Conservation (phyloP, 1,140 invertebrate genomes). For the Aphidius ervi region DNA sequence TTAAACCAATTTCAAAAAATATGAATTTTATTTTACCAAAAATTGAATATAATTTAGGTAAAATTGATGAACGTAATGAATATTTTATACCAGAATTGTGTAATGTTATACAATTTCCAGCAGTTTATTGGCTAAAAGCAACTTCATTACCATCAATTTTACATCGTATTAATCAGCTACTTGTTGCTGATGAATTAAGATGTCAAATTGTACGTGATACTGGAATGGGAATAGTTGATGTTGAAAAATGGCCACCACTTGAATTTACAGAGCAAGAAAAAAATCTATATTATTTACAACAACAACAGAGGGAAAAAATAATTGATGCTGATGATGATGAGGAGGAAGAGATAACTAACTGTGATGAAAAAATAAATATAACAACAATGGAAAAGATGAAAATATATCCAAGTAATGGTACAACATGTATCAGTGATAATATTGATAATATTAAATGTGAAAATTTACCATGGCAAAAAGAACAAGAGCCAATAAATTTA, state of each 20-base stretch:
- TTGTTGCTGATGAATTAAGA: constrained; percentile 78
- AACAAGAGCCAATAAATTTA: constrained; percentile 64
- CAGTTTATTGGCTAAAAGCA: constrained; percentile 86
- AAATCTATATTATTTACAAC: background rate
- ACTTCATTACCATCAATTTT: constrained; percentile 83
- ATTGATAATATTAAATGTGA: constrained; percentile 24
- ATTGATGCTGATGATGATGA: background rate
- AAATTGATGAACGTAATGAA: constrained; percentile 62
- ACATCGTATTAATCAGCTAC: constrained; percentile 71
- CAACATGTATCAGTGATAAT: too few species aligned
- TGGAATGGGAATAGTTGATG: constrained; percentile 36
- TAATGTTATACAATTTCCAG: constrained; percentile 77
- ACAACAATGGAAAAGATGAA: too few species aligned
- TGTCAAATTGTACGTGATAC: constrained; percentile 53
- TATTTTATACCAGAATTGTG: constrained; percentile 90
- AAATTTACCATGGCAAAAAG: constrained; percentile 53
- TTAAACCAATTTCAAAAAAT: constrained; percentile 75
- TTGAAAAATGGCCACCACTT: constrained; percentile 16
- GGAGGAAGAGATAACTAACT: background rate
- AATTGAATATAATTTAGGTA: constrained; percentile 21
- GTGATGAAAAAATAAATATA: background rate
- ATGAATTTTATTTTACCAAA: constrained; percentile 73
- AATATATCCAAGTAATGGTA: too few species aligned
- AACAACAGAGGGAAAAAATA: too few species aligned
- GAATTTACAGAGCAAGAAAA: background rate